Evolutionary conservation across 2,797 vertebrate genomes (phyloP).

Genomic region (Mastacembelus armatus): DNA sequence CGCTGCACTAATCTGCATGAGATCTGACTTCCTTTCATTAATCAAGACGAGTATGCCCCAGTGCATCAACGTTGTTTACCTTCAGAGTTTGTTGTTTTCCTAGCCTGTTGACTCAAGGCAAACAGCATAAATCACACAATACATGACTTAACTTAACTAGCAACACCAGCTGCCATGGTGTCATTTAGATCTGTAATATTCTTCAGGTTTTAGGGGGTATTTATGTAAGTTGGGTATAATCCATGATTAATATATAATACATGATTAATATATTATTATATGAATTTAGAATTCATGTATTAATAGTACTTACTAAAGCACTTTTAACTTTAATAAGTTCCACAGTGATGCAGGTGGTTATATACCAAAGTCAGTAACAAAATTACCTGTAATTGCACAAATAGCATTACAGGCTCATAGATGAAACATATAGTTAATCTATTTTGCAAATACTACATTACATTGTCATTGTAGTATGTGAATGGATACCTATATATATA

Average conservation of each 20-base stretch:
- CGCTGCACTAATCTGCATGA: constrained; percentile 79
- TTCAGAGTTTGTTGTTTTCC: constrained; percentile 77
- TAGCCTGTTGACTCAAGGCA: constrained; percentile 79
- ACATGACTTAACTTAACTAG: constrained; percentile 66
- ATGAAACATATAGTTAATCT: too few relatives aligned
- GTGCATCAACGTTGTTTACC: constrained; percentile 77
- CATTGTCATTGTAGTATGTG: too few relatives aligned
- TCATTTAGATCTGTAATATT: constrained; percentile 29
- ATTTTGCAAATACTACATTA: too few relatives aligned
- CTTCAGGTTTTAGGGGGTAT: constrained; percentile 27
- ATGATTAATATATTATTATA: constrained; percentile 27
- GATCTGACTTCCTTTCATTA: constrained; percentile 84
- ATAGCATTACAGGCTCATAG: not conserved
- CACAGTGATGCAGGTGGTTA: not conserved
- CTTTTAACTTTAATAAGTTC: constrained; percentile 20
- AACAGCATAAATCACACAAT: constrained; percentile 75
- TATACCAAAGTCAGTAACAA: not conserved
- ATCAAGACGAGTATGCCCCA: constrained; percentile 78
- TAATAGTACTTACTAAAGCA: constrained; percentile 27
- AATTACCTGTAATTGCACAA: constrained; percentile 14
- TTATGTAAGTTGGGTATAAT: not conserved
- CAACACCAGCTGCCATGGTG: constrained; percentile 30
- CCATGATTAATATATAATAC: constrained; percentile 29
- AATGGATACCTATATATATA: too few relatives aligned
- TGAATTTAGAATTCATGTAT: constrained; percentile 28